Base-by-base conservation (phyloP, 1,140 invertebrate genomes). In the Dendrolimus punctatus region DNA sequence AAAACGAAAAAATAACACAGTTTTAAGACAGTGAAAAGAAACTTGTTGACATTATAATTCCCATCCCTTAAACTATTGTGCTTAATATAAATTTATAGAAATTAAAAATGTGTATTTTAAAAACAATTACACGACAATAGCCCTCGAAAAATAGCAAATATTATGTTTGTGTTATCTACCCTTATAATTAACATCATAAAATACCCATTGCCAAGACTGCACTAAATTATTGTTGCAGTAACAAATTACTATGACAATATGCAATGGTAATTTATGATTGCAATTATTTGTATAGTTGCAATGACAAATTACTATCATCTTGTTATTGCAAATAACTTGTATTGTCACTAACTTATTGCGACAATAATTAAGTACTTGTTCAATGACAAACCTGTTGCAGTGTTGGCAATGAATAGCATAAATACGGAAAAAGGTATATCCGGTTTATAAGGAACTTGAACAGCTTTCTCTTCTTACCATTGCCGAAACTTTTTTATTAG, bases 91-190 rank as follows among this genome's bases (percentile, higher is more conserved):
- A 58, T 40, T 54, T 47, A 58, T 57, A 55, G 54, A 68, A 73
- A 73, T 55, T 64, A 70, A 73, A 70, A 57, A 58, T 72, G 64
- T 62, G 51, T 57, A 62, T 46, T 62, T 68, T 70, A 54, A 58
- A 64, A 73, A 69, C 60, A 71, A 55, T 63, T 55, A 58, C 47
- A 60, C 55, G 51, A 64, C 62, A 76, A 79, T 77, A 77, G 76
- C 66, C 66, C 63, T 80, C 78, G 68, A 81, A 83, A 83, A 80
- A 83, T 80, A 81, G 71, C 66, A 66, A 67, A 73, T 80, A 71
- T 78, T 57, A 71, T 71, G 64, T 63, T 57, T 61, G 58, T 62
- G 62, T 76, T 71, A 58, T 58, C 64, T 71, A 38, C 66, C 66
- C 38, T 64, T 62, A 77, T 71, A 74, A 68, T 55, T 64, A 66